A percentile compares a stretch with the other conserved stretches of the same genome.
phyloP scores from a whole-genome alignment of 2,797 vertebrate genomes.

The Hydrocynus forskahlii region DNA sequence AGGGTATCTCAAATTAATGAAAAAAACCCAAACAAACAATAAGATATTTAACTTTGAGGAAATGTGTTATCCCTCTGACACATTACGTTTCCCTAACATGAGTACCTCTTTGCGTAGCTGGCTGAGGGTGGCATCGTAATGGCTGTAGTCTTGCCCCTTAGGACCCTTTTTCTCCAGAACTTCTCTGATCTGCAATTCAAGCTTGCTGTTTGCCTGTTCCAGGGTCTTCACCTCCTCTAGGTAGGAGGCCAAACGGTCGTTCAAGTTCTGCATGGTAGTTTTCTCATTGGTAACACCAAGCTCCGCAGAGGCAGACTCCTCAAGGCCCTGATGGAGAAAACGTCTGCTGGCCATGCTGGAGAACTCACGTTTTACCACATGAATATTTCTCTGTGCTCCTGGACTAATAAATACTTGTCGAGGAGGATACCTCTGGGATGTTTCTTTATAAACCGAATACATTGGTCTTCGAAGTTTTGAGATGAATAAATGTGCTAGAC shows the following conservation, averaged over 20 bases:
- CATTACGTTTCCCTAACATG: too few relatives aligned
- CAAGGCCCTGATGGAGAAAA: not conserved
- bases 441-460: not conserved
- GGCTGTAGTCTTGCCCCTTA: conserved; percentile 83
- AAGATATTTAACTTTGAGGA: too few relatives aligned
- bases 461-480: not conserved
- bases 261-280: conserved; percentile 89
- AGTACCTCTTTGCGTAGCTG: conserved; percentile 87
- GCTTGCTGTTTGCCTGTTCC: conserved; percentile 81
- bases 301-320: not conserved
- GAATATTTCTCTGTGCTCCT: not conserved
- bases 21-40: too few relatives aligned
- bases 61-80: not conserved
- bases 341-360: conserved; percentile 45
- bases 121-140: conserved; percentile 81
- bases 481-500: not conserved
- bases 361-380: not conserved
- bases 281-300: conserved; percentile 79
- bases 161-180: conserved; percentile 85
- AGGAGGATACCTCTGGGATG: not conserved
- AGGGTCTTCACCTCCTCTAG: conserved; percentile 86
- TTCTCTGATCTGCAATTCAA: conserved; percentile 89
- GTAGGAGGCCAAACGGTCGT: conserved; percentile 87
- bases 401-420: not conserved
- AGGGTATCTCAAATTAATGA: too few relatives aligned